These are phyloP conservation scores for Drepana falcataria DNA, from an alignment of 2,888 invertebrate genomes.

Conservation along the genomic window DNA sequence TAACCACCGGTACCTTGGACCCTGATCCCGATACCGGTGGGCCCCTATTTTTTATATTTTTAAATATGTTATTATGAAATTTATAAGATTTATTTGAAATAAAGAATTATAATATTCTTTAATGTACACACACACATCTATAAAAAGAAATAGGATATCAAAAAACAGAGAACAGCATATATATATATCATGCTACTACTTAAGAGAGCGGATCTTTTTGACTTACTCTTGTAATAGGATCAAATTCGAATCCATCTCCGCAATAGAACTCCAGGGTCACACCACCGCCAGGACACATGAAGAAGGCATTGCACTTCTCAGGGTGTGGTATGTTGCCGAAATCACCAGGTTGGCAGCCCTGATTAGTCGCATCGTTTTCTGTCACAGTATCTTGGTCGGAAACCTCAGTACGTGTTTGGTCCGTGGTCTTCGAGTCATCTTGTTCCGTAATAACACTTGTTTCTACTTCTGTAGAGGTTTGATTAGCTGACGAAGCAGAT, in stretches of 20 bases:
- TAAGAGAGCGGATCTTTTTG: too few species aligned
- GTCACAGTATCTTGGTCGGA: not conserved
- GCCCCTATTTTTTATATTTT: too few species aligned
- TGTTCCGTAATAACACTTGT: not conserved
- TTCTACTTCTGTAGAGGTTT: not conserved
- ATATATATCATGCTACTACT: too few species aligned
- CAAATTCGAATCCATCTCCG: conserved; percentile 11
- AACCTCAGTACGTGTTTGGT: not conserved
- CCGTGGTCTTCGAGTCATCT: not conserved
- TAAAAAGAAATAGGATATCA: too few species aligned
- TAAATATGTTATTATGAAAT: too few species aligned
- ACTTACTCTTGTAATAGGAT: conserved; percentile 9
- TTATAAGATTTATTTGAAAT: too few species aligned
- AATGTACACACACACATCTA: too few species aligned
- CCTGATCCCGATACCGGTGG: too few species aligned
- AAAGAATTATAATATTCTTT: too few species aligned
- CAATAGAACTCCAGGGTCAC: conserved; percentile 2
- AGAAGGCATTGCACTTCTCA: conserved; percentile 6
- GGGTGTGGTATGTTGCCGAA: conserved; percentile 8
- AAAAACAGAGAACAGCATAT: too few species aligned
- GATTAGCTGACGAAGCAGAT: not conserved
- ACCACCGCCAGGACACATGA: not conserved
- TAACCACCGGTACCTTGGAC: too few species aligned
- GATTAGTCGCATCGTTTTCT: not conserved
- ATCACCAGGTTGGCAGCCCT: conserved; percentile 2